These are phyloP conservation scores for Achatina immaculata DNA, from an alignment of 1,140 invertebrate genomes.

Conservation along the genomic window DNA sequence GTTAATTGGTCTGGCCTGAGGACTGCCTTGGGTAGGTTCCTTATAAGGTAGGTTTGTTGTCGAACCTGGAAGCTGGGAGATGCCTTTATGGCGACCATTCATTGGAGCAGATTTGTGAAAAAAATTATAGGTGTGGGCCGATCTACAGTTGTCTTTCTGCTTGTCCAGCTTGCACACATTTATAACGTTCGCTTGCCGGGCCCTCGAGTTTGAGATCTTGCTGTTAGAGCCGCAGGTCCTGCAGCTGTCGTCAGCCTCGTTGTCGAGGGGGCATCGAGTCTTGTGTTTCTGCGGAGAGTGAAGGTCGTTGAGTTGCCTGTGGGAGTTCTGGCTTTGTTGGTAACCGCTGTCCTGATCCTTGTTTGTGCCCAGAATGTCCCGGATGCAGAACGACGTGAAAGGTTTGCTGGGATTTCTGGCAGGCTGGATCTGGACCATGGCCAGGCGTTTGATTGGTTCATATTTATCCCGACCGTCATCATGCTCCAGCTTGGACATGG, in stretches of 20 bases:
- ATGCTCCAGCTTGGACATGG: conserved; percentile 36
- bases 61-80: background rate
- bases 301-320: background rate
- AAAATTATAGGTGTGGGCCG: too few relatives aligned
- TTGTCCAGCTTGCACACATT: too few relatives aligned
- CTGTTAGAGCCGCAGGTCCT: too few relatives aligned
- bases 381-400: conserved; percentile 84
- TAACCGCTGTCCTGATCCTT: conserved; percentile 2
- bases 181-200: too few relatives aligned
- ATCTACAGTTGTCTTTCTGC: too few relatives aligned
- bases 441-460: conserved; percentile 57
- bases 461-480: conserved; percentile 52
- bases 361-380: conserved; percentile 40
- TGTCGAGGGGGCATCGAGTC: too few relatives aligned
- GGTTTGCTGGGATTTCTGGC: conserved; percentile 60
- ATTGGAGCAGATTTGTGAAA: conserved; percentile 1
- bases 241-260: too few relatives aligned
- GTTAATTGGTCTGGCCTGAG: conserved; percentile 16
- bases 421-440: conserved; percentile 60
- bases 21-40: background rate
- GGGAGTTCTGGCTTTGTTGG: background rate
- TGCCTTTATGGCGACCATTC: background rate
- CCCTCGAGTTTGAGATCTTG: too few relatives aligned
- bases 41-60: background rate
- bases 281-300: conserved; percentile 10